Conservation (phyloP, 2,888 invertebrate genomes). For the Drosophila vallismaia region DNA sequence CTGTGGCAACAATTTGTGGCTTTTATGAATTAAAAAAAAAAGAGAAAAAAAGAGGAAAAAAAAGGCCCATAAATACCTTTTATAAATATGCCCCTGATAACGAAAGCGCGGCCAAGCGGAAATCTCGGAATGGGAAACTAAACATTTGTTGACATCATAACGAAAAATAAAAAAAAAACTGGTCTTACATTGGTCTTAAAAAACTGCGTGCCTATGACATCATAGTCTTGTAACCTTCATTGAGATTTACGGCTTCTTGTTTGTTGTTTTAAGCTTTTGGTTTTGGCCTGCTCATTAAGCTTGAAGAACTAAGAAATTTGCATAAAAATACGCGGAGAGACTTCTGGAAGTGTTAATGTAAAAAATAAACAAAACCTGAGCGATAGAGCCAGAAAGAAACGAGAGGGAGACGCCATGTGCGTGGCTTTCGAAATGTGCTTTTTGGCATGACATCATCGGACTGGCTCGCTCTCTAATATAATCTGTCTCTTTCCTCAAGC, state of each 20-base stretch:
- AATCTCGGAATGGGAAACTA: conserved; percentile 36
- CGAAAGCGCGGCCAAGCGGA: conserved; percentile 48
- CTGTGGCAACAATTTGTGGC: conserved; percentile 8
- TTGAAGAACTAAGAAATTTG: conserved; percentile 26
- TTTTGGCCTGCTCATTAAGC: conserved; percentile 12
- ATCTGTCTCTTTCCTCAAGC: neutral
- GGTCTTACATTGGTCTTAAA: conserved; percentile 28
- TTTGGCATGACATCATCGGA: conserved; percentile 65
- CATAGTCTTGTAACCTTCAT: conserved; percentile 40
- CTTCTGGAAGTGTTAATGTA: conserved; percentile 63
- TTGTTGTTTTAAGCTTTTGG: conserved; percentile 28
- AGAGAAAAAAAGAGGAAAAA: conserved; percentile 10
- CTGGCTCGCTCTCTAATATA: conserved; percentile 10
- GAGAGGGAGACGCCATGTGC: conserved; percentile 14
- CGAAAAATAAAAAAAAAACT: conserved; percentile 8
- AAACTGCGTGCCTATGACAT: conserved; percentile 34
- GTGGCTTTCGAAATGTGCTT: conserved; percentile 53
- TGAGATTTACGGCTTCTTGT: conserved; percentile 16
- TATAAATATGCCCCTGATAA: conserved; percentile 56
- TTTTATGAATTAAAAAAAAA: conserved; percentile 31
- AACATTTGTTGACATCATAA: conserved; percentile 40
- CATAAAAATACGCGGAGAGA: conserved; percentile 37
- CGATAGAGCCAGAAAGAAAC: conserved; percentile 1
- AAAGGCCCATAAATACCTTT: conserved; percentile 43
- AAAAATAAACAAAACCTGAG: conserved; percentile 66